A percentile compares a stretch with the other conserved stretches of the same genome.
Conservation (phyloP, 1,140 invertebrate genomes). For the Drusus annulatus region DNA sequence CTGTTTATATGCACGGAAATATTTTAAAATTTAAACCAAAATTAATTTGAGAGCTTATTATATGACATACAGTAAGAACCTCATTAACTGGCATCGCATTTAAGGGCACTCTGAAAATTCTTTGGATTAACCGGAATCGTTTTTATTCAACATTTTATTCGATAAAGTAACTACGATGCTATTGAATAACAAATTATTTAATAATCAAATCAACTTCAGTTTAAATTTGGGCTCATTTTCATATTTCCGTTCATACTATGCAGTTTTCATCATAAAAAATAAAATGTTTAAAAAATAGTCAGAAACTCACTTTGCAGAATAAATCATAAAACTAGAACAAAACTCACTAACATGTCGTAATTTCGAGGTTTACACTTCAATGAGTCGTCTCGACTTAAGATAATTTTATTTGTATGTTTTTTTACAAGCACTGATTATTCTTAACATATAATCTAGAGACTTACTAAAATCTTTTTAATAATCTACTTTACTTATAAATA, state of each 20-base stretch:
- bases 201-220: slow-evolving; percentile 28
- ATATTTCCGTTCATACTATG: slow-evolving; percentile 33
- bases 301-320: no score
- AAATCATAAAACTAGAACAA: neutral
- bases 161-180: neutral
- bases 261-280: slow-evolving; percentile 3
- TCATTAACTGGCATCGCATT: neutral
- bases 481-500: neutral
- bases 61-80: neutral
- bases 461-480: neutral
- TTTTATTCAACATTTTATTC: no score
- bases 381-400: neutral
- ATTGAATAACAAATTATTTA: neutral
- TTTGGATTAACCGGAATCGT: no score
- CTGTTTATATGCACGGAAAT: slow-evolving; percentile 20
- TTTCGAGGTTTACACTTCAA: neutral
- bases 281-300: no score
- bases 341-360: slow-evolving; percentile 25
- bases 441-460: neutral
- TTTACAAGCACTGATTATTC: neutral
- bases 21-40: slow-evolving; percentile 37
- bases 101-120: no score
- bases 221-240: slow-evolving; percentile 33
- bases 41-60: slow-evolving; percentile 12
- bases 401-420: neutral